Evolutionary conservation across 2,113 vertebrate species (phyloP), one percentile per base, ranked within the genome.

Genomic region (Anser cygnoides): DNA sequence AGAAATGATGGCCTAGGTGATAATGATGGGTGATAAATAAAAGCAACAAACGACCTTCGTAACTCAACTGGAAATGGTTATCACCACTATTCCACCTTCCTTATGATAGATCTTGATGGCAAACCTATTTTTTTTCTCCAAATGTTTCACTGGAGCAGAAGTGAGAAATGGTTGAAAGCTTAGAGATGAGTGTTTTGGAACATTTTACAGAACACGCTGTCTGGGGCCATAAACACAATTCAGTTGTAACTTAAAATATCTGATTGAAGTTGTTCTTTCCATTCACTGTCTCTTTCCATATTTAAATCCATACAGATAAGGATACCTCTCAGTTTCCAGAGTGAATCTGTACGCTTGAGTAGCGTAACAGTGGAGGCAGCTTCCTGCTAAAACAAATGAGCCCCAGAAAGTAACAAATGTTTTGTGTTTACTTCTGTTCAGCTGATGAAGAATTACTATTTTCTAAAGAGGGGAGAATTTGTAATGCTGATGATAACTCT

Each of bases 231-330:
- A 90, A 85, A 87, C 43, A 54, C 59, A 50, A 80, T 76, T 89
- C 83, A 63, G 72, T 61, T 90, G 90, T 93, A 91, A 86, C 67
- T 75, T 87, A 91, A 96, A 95, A 95, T 94, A 72, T 63, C 84
- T 65, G 77, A 84, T 26, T 85, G 87, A 91, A 94, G 77, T 87
- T 67, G 76, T 92, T 96, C 92, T 93, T 97, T 95, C 92, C 92
- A 73, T 88, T 95, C 86, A 85, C 62, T 17, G 21, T 35, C 59
- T 91, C 84, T 79, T 86, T 84, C 90, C 92, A 37, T 90, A 78
- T 95, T 93, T 93, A 91, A 93, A 94, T 78, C 44, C 72, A 39
- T 87, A 81, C 41, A 71, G 87, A 93, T 92, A 84, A 93, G 84
- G 90, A 79, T 71, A 70, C 72, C 50, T 90, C 66, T 84, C 67